Evolutionary conservation across 1,140 invertebrate species (phyloP), one percentile per base, ranked within the genome.

Genomic region (Cydia splendana): DNA sequence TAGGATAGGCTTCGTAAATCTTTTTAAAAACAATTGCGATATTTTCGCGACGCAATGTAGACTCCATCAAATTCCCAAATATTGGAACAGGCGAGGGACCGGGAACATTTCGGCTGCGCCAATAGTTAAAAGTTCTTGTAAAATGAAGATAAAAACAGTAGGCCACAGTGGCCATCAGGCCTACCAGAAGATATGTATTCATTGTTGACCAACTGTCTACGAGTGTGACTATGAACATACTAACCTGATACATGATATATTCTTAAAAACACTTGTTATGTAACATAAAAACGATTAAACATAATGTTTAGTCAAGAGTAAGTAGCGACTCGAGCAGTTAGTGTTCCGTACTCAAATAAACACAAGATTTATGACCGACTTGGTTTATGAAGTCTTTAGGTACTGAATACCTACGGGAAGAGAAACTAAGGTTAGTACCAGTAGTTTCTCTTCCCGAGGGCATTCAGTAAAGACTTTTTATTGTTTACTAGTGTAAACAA

Each of bases 1-100:
- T 78, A 2, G 86, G 84, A 81, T 75, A 87, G 0, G 76, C 20
- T 4, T 83, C 75, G 74, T 88, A 87, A 34, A 87, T 76, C 24
- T 85, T 75, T 73, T 82, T 80, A 28, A 82, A 79, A 4, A 80
- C 62, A 9, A 77, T 34, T 1, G 71, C 79, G 10, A 81, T 78
- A 62, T 80, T 79, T 71, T 84, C 81, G 62, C 69, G 75, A 42
- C 85, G 75, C 0, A 82, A 69, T 13, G 77, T 48, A 0, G 79
- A 74, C 20, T 86, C 81, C 15, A 76, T 81, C 4, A 86, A 48
- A 42, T 88, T 86, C 0, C 84, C 84, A 28, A 82, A 83, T 2
- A 83, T 76, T 4, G 80, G 53, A 0, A 81, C 13, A n/a, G 83
- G 83, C 62, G 76, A 53, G 2, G 83, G 83, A 15, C 78, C 79